phyloP scores from a whole-genome alignment of 2,888 invertebrate genomes.

The Pachymerium ferrugineum region DNA sequence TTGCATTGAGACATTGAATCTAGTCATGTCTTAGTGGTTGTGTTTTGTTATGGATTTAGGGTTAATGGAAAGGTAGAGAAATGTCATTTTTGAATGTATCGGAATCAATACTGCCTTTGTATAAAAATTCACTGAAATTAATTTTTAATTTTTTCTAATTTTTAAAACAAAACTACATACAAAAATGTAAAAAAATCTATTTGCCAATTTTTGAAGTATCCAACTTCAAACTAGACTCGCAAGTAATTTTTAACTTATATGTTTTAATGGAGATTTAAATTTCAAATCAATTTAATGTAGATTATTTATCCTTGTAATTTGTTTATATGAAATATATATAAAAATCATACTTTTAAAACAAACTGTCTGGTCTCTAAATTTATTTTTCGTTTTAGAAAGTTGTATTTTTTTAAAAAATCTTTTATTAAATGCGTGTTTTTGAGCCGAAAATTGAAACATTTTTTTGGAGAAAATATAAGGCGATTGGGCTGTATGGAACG shows the following conservation, averaged over 20 bases:
- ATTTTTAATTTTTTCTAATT: background rate
- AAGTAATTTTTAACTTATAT: background rate
- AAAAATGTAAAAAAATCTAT: background rate
- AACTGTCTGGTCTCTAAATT: background rate
- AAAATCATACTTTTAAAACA: background rate
- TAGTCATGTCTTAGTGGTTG: background rate
- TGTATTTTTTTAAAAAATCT: no score
- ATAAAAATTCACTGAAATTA: background rate
- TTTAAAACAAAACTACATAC: background rate
- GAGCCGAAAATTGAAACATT: no score
- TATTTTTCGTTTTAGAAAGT: background rate
- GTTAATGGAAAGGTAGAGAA: background rate
- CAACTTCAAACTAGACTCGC: background rate
- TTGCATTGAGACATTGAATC: background rate
- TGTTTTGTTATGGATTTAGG: background rate
- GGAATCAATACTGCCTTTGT: background rate
- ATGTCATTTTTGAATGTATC: background rate
- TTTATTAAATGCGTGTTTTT: no score
- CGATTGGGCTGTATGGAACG: background rate
- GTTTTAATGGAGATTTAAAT: background rate
- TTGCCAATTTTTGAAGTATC: background rate
- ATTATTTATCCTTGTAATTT: background rate
- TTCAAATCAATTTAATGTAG: background rate
- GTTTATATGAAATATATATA: background rate
- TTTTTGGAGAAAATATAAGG: background rate